A percentile compares a stretch with the other conserved stretches of the same genome.
These are phyloP conservation scores for Drosophila atripex DNA, from an alignment of 2,888 invertebrate genomes.

Conservation along the genomic window DNA sequence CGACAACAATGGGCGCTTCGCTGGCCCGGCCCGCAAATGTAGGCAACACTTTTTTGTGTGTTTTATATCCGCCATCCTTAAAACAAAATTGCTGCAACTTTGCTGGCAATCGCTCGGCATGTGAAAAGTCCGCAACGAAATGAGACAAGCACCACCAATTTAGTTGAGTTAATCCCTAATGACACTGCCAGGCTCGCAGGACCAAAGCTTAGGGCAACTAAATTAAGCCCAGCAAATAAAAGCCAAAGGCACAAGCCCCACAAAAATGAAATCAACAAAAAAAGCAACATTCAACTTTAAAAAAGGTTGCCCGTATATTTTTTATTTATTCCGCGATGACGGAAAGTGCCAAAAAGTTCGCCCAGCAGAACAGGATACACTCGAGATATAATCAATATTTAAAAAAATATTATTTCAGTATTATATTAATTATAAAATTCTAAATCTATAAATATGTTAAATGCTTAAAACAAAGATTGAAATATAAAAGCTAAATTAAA, in stretches of 20 bases:
- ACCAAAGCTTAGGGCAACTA: slow-evolving; percentile 33
- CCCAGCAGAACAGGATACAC: background rate
- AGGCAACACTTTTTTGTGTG: slow-evolving; percentile 59
- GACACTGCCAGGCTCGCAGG: slow-evolving; percentile 35
- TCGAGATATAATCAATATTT: background rate
- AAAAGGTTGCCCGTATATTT: slow-evolving; percentile 45
- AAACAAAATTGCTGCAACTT: slow-evolving; percentile 36
- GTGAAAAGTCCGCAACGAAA: slow-evolving; percentile 30
- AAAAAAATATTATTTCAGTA: background rate
- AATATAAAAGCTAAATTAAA: background rate
- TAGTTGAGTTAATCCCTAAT: slow-evolving; percentile 41
- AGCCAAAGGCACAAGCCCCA: background rate
- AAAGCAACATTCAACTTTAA: slow-evolving; percentile 32
- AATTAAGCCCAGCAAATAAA: slow-evolving; percentile 23
- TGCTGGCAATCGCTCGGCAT: slow-evolving; percentile 19
- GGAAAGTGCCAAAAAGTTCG: slow-evolving; percentile 66
- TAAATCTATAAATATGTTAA: too few species aligned
- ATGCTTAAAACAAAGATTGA: background rate
- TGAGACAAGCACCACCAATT: slow-evolving; percentile 30
- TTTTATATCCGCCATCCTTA: slow-evolving; percentile 26
- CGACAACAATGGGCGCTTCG: slow-evolving; percentile 37
- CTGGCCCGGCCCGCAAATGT: slow-evolving; percentile 42
- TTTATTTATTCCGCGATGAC: slow-evolving; percentile 36
- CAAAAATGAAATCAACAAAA: background rate
- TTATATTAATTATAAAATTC: too few species aligned